These are phyloP conservation scores for Marmota monax DNA, from an alignment of 2,113 vertebrate species.

Conservation along the genomic window DNA sequence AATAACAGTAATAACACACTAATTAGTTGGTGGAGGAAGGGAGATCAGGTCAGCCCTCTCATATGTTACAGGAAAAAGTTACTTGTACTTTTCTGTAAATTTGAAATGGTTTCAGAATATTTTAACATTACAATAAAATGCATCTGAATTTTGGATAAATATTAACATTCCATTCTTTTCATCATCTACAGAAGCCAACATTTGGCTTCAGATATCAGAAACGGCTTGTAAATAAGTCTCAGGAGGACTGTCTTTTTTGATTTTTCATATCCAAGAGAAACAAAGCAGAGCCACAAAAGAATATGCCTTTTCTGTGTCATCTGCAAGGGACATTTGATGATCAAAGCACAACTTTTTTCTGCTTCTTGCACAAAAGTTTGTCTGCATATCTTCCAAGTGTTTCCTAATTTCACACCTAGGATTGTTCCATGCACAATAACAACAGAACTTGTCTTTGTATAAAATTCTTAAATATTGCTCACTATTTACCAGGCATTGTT, in stretches of 20 bases:
- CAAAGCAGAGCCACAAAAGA: not conserved
- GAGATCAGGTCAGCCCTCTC: not conserved
- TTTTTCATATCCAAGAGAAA: not conserved
- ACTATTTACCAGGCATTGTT: not conserved
- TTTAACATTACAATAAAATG: not conserved
- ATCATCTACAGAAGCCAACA: not conserved
- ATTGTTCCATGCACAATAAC: not conserved
- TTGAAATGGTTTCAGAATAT: slow-evolving; percentile 7
- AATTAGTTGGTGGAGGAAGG: not conserved
- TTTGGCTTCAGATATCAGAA: not conserved
- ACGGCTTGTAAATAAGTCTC: not conserved
- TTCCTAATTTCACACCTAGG: not conserved
- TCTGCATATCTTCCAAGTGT: not conserved
- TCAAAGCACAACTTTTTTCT: slow-evolving; percentile 5
- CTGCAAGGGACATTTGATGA: not conserved
- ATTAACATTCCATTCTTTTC: slow-evolving; percentile 27
- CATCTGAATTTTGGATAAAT: not conserved
- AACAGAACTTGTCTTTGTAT: not conserved
- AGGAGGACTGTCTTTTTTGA: not conserved
- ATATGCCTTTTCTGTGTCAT: not conserved
- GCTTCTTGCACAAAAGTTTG: not conserved
- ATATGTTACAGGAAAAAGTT: not conserved
- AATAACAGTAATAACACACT: not conserved
- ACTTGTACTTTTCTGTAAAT: not conserved
- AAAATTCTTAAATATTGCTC: not conserved